Base-by-base conservation (phyloP, 2,113 vertebrate species). In the Odocoileus hemionus region DNA sequence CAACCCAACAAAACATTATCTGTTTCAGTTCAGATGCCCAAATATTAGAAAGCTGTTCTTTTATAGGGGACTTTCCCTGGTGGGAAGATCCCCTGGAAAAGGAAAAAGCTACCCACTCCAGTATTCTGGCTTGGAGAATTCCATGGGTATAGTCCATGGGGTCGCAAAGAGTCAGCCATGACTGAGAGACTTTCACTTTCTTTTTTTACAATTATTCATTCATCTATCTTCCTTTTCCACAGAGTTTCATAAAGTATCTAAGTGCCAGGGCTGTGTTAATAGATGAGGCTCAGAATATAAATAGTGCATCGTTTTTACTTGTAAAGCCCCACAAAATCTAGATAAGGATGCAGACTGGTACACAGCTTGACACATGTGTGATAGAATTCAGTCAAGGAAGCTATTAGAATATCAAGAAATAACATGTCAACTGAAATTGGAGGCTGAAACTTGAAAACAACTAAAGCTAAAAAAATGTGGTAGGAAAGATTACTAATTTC, bases 11-110 rank as follows among this genome's bases (percentile, higher is more conserved):
- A 70, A 74, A 39, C 21, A 47, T 28, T 39, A 50, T 89, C 33
- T 74, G 21, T 76, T 96, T 94, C 16, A 78, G 10, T 67, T 86
- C 36, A 96, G 13, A 60, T 90, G 9, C 8, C 19, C 30, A 86
- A 54, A 86, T 86, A 39, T 91, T 86, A 94, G 17, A 25, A 91
- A 70, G 2, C 4, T 83, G 6, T 4, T 39, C 1, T 33, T 96
- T 82, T 89, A 54, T 39, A 91, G 26, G 45, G 30, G 12, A 1
- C 6, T 14, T 74, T 74, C 36, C 67, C 36, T 74, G 67, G 36
- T 74, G 19, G 67, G 5, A 74, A 74, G 67, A 74, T 74, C 21
- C 36, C 10, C n/a, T 25, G 67, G 36, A 74, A 21, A 74, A 74
- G 67, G 67, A 23, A 23, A 39, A 74, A 39, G 19, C 21, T 74